phyloP scores from a whole-genome alignment of 2,797 vertebrate genomes.

The Lates japonicus region DNA sequence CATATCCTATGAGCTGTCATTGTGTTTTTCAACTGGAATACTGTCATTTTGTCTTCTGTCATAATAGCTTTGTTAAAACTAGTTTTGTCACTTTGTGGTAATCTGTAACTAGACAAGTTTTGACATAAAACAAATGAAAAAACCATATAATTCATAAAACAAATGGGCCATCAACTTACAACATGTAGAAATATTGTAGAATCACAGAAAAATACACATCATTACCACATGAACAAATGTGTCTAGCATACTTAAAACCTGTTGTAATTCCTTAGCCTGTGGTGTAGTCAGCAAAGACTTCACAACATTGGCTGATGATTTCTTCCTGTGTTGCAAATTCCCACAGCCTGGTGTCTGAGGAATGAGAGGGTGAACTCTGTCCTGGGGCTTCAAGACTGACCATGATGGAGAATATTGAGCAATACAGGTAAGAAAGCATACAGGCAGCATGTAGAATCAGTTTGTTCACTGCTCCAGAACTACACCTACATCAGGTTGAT shows the following conservation, averaged over 20 bases:
- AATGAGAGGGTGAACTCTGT: constrained; percentile 94
- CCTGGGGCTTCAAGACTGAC: constrained; percentile 91
- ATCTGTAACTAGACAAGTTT: not conserved
- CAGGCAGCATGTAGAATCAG: not conserved
- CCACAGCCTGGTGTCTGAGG: constrained; percentile 95
- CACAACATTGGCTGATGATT: not conserved
- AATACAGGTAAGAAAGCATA: constrained; percentile 88
- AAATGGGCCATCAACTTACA: not conserved
- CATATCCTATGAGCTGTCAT: not conserved
- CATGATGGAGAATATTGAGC: constrained; percentile 96
- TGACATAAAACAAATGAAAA: too few species aligned
- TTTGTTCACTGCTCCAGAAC: not conserved
- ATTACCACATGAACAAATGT: not conserved
- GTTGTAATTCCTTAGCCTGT: not conserved
- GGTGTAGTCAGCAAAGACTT: not conserved
- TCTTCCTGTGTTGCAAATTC: constrained; percentile 23
- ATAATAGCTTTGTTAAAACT: not conserved
- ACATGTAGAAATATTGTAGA: not conserved
- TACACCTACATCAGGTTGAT: not conserved
- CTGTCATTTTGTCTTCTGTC: not conserved
- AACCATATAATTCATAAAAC: not conserved
- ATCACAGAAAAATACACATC: not conserved
- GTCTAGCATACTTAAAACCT: too few species aligned
- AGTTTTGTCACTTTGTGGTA: too few species aligned
- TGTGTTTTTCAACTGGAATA: not conserved